A percentile compares a stretch with the other conserved stretches of the same genome.
These are phyloP conservation scores for Ormyrus pomaceus DNA, from an alignment of 2,888 invertebrate species.

Conservation along the genomic window DNA sequence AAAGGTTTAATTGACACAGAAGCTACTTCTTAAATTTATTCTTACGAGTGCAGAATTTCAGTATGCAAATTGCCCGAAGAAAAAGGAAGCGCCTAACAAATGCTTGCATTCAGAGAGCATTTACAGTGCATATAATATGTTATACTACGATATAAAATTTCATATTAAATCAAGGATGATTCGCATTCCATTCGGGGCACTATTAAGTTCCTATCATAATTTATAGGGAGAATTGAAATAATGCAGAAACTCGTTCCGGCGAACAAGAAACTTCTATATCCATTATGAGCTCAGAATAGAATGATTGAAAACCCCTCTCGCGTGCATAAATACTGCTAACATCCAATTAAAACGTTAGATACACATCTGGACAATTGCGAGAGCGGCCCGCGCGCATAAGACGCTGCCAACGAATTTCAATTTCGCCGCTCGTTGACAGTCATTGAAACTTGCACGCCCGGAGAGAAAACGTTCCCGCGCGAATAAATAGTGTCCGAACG, in stretches of 20 bases:
- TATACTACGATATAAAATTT: too few species aligned
- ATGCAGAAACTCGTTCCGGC: background rate
- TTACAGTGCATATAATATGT: too few species aligned
- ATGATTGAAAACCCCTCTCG: background rate
- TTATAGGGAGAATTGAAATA: background rate
- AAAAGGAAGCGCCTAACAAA: too few species aligned
- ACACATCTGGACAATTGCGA: background rate
- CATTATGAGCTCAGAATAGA: background rate
- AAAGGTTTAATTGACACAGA: too few species aligned
- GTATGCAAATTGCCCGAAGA: too few species aligned
- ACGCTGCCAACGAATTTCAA: conserved; percentile 18
- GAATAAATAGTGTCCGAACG: conserved; percentile 19
- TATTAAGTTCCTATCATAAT: background rate
- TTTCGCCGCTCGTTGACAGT: conserved; percentile 26
- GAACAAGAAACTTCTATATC: background rate
- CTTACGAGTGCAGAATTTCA: too few species aligned
- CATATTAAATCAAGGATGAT: too few species aligned
- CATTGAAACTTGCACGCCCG: background rate
- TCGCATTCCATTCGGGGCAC: too few species aligned
- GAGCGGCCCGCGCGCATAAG: background rate
- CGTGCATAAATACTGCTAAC: background rate
- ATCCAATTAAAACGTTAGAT: conserved; percentile 7
- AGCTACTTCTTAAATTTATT: too few species aligned
- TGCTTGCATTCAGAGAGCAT: too few species aligned
- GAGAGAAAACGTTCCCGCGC: background rate